Base-by-base conservation (phyloP, 1,140 invertebrate species). In the Acromyrmex heyeri region DNA sequence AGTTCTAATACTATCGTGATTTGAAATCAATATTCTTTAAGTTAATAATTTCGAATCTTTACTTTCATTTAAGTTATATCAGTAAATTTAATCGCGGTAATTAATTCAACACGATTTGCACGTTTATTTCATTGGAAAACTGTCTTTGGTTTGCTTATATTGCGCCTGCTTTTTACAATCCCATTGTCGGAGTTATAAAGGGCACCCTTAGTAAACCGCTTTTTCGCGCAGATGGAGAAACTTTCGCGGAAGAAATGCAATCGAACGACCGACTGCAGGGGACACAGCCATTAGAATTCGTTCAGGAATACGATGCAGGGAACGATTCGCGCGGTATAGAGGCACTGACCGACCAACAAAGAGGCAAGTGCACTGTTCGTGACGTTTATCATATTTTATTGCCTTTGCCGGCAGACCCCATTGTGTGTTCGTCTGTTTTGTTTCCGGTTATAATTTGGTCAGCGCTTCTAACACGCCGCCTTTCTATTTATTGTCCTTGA, bases 381-480 rank as follows among this genome's bases (percentile, higher is more conserved):
- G 92, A 93, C 92, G 92, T 93, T 93, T 92, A 93, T 93, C 92
- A 92, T 92, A 93, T 92, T 93, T 93, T 93, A 93, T 93, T 93
- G 87, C 92, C 88, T 91, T 90, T 90, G 78, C 77, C 78, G 69
- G 87, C 90, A 59, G 86, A 82, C 72, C 83, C 92, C 87, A 93
- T 93, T 93, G 91, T 92, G 89, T 72, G 91, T 86, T 79, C 88
- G 88, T 92, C 92, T 91, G 92, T 92, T 93, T 93, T 92, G 90
- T 92, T 93, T 92, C 91, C 91, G 89, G 89, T 91, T 92, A 92
- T 93, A 92, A 93, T 92, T 92, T 88, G 83, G 87, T 81, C 76
- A 85, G 69, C 50, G 57, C 50, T 57, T 69, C 67, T 79, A 87
- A 67, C 73, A 48, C 34, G 7, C 69, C 16, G 16, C 61, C 72